Conservation (phyloP, 1,140 invertebrate genomes). For the Branchinecta lynchi region DNA sequence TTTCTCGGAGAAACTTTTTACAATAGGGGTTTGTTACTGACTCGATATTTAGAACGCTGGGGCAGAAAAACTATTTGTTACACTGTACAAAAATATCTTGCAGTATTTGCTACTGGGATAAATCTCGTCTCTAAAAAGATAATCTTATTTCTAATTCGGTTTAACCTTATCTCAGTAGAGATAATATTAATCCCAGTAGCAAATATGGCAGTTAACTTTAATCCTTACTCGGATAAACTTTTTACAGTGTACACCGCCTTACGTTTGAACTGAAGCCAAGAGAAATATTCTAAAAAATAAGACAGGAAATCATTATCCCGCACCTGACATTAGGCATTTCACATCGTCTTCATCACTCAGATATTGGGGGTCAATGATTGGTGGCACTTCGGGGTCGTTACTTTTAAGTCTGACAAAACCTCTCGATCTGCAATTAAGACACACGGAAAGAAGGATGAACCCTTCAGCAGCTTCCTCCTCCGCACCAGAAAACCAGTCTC, state of each 20-base stretch:
- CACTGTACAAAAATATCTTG: too few relatives aligned
- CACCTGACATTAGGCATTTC: slow-evolving; percentile 43
- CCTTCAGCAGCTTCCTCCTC: slow-evolving; percentile 45
- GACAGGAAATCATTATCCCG: slow-evolving; percentile 15
- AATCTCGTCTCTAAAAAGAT: too few relatives aligned
- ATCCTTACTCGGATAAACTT: too few relatives aligned
- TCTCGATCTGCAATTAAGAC: slow-evolving; percentile 46
- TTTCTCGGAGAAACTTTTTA: too few relatives aligned
- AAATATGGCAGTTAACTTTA: too few relatives aligned
- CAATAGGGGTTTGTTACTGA: not conserved
- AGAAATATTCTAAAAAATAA: not conserved
- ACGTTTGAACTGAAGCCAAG: not conserved
- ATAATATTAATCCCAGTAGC: too few relatives aligned
- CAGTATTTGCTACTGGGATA: too few relatives aligned
- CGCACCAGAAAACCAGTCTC: slow-evolving; percentile 44
- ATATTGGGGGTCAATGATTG: slow-evolving; percentile 57
- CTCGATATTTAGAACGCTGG: not conserved
- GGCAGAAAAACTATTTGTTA: too few relatives aligned
- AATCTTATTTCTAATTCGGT: too few relatives aligned
- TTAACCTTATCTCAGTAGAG: too few relatives aligned
- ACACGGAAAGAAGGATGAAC: slow-evolving; percentile 46
- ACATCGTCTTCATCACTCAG: slow-evolving; percentile 43
- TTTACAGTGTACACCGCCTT: too few relatives aligned
- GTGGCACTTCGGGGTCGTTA: slow-evolving; percentile 41
- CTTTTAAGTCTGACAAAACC: slow-evolving; percentile 42